Evolutionary conservation across 2,888 invertebrate genomes (phyloP), one percentile per base, ranked within the genome.

Genomic region (Beris morrisii): DNA sequence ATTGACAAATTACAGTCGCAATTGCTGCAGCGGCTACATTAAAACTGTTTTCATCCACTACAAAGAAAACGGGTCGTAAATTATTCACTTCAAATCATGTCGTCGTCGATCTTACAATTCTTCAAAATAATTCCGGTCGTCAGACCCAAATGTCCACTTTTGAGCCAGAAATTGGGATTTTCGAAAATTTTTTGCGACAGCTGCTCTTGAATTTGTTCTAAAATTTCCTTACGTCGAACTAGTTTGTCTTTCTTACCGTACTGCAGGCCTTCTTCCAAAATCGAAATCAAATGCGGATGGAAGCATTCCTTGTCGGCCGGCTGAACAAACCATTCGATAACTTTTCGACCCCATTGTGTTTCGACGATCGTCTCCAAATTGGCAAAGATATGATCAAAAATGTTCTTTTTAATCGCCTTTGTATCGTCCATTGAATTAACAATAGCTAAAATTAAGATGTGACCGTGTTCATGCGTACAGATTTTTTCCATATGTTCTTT

Each of bases 341-440:
- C 92, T 82, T 91, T 90, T 70, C 90, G 87, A 0, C 96, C 97
- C 85, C 90, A 89, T 76, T 92, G 91, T 76, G 90, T 88, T 46
- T 83, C 82, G 0, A 89, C 88, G 38, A 97, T 82, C 4, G 88
- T 88, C 70, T 86, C 83, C 22, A 92, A 75, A 68, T 88, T 85
- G 43, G 82, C 84, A 43, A 89, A 79, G 69, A 96, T 81, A 69
- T 90, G 89, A 70, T 88, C 83, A 11, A 92, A 82, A 50, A 93
- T 84, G 1, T 89, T 87, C 79, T 97, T 97, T 74, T 90, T 90
- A 22, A 96, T 85, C 0, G 97, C 84, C 64, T 93, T 92, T 0
- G 97, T 97, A 76, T 98, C 97, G 77, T 98, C 97, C 1, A 95
- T 89, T 0, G 87, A 84, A 78, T 97, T 97, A 71, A 97, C 87